A percentile compares a stretch with the other conserved stretches of the same genome.
Evolutionary conservation across 2,113 vertebrate genomes (phyloP).

Genomic region (Theropithecus gelada): DNA sequence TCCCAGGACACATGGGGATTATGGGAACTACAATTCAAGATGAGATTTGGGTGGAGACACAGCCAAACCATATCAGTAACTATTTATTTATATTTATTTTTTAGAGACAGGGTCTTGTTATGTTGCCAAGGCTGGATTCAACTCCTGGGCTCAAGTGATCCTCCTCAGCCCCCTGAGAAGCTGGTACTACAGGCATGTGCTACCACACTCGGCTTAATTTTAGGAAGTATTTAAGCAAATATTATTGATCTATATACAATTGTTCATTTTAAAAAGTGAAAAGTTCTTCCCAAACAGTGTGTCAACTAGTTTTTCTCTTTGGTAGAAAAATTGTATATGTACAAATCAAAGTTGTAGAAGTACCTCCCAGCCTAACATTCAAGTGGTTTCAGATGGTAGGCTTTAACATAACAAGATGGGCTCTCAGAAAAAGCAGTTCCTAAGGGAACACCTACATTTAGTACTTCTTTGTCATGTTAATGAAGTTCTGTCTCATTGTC

Average conservation of each 20-base stretch:
- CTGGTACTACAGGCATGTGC: neutral
- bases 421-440: neutral
- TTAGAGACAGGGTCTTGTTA: neutral
- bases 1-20: no score
- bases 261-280: constrained; percentile 39
- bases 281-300: neutral
- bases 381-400: neutral
- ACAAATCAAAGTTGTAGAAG: neutral
- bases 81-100: neutral
- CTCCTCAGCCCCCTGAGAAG: neutral
- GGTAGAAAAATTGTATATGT: neutral
- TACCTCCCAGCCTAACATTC: neutral
- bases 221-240: constrained; percentile 56
- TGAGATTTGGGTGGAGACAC: no score
- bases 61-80: no score
- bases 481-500: neutral
- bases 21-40: no score
- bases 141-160: neutral
- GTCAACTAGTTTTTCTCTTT: constrained; percentile 51
- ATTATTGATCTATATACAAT: constrained; percentile 39
- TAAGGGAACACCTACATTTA: neutral
- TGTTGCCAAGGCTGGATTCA: neutral
- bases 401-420: neutral
- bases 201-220: neutral
- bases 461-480: constrained; percentile 1